phyloP scores from a whole-genome alignment of 2,888 invertebrate species.

The Hyles lineata region DNA sequence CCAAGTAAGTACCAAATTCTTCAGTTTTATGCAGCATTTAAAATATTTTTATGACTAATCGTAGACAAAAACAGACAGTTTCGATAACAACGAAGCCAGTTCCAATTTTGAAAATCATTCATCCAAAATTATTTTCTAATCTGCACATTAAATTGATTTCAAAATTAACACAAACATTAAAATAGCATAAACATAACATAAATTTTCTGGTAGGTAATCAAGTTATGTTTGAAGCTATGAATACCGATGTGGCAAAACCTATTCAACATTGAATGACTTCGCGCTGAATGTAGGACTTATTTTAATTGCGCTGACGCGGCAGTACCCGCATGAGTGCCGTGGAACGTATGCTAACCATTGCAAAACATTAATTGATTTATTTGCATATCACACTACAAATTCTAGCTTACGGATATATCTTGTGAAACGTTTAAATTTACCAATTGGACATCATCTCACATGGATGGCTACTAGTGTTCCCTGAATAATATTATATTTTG shows the following conservation, averaged over 20 bases:
- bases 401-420: slow-evolving; percentile 17
- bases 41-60: too few species aligned
- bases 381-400: slow-evolving; percentile 17
- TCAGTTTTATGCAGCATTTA: too few species aligned
- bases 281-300: slow-evolving; percentile 6
- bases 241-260: background rate
- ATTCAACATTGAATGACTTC: background rate
- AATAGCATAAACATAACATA: too few species aligned
- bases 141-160: too few species aligned
- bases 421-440: slow-evolving; percentile 17
- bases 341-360: slow-evolving; percentile 17
- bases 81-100: too few species aligned
- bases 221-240: too few species aligned
- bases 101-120: too few species aligned
- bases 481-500: background rate
- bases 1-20: too few species aligned
- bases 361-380: slow-evolving; percentile 21
- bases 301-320: slow-evolving; percentile 14
- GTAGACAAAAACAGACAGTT: too few species aligned
- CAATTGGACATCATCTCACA: background rate
- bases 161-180: too few species aligned
- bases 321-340: slow-evolving; percentile 3
- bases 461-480: background rate
- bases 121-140: too few species aligned
- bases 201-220: too few species aligned